Base-by-base conservation (phyloP, 92 coral and sea anemone species). In the Scolanthus callimorphus region DNA sequence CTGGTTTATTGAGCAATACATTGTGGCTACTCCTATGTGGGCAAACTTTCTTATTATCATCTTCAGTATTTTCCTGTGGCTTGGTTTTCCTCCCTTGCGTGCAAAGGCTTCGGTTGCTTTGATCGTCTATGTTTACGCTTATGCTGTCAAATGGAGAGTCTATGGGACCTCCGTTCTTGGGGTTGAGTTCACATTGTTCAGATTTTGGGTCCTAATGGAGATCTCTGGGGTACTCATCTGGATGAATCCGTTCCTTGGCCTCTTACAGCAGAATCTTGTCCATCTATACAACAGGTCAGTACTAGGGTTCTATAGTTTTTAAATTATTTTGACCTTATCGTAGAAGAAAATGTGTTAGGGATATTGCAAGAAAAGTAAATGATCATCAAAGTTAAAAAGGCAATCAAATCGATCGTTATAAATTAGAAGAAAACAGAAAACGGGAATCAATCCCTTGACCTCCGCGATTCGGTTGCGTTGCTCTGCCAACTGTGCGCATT, bases 91-190 rank as follows among this genome's bases (percentile, higher is more conserved):
- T 25, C 82, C 81, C 12, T 27, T 90, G 26, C 61, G 97, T 20
- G 85, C 74, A 24, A 86, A 71, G 45, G 86, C 90, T 0, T 67
- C 81, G 0, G 27, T 84, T 51, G 88, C 82, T 19, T 27, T 86
- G 25, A 60, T 86, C 8, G 62, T 83, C 37, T 80, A 79, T 55
- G 31, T 78, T 50, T 90, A 82, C 38, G 85, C 95, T 2, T 86
- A 82, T 30, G 83, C 64, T 21, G 81, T 90, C 13, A 78, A 82
- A 27, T 86, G 95, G 97, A 57, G 84, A 39, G 84, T 90, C 1
- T 90, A 67, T 51, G 74, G 78, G 70, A 85, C 94, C 0, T 57
- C 64, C 0, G 73, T 81, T 11, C 49, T 81, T 2, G 77, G 63
- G 0, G n/a, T 81, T 12, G 69, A 64, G 0, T 88, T 78, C 59